Evolutionary conservation across 2,888 invertebrate species (phyloP).

Genomic region (Hanleya hanleyi): DNA sequence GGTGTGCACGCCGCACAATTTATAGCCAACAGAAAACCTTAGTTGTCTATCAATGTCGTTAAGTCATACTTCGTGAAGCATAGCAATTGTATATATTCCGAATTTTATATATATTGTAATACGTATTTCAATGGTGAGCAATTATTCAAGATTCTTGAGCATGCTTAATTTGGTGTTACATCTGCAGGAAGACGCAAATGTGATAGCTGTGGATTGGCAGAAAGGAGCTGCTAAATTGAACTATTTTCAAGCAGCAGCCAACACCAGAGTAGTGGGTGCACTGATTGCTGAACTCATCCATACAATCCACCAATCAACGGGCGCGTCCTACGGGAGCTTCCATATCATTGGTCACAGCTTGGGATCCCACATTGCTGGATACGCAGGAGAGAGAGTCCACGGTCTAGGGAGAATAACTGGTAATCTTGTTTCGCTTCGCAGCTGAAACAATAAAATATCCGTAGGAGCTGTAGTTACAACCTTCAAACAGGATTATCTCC

Average conservation of each 20-base stretch:
- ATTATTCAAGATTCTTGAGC: too few species aligned
- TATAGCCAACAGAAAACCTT: too few species aligned
- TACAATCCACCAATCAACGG: slow-evolving; percentile 37
- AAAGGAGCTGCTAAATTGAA: slow-evolving; percentile 49
- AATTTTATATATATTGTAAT: too few species aligned
- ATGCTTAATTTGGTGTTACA: background rate
- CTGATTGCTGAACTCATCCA: slow-evolving; percentile 60
- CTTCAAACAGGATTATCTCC: too few species aligned
- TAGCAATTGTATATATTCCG: too few species aligned
- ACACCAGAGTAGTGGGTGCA: slow-evolving; percentile 70
- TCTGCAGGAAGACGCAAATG: slow-evolving; percentile 51
- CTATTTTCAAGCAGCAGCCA: slow-evolving; percentile 70
- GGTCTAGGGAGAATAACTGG: slow-evolving; percentile 71
- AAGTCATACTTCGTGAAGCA: too few species aligned
- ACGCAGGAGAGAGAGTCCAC: slow-evolving; percentile 81
- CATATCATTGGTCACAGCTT: slow-evolving; percentile 92
- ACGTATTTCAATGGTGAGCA: too few species aligned
- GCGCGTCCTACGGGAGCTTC: slow-evolving; percentile 74
- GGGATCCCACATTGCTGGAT: slow-evolving; percentile 91
- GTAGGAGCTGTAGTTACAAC: too few species aligned
- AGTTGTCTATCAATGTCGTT: too few species aligned
- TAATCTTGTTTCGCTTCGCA: too few species aligned
- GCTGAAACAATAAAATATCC: too few species aligned
- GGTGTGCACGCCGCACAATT: too few species aligned
- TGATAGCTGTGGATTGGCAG: slow-evolving; percentile 58